phyloP scores from a whole-genome alignment of 2,888 invertebrate species.

The Synanthedon andrenaeformis region DNA sequence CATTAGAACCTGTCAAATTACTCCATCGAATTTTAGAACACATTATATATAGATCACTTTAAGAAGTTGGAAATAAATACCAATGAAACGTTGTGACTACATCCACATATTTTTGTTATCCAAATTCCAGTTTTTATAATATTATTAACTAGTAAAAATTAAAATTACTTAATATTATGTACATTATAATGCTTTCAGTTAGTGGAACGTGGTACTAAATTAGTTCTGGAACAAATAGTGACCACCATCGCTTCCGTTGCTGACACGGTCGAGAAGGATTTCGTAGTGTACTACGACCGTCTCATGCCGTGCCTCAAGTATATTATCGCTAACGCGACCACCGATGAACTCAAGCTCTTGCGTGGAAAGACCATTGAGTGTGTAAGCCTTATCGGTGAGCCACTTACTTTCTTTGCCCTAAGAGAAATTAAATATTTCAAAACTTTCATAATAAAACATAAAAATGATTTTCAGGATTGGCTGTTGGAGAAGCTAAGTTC shows the following conservation, averaged over 20 bases:
- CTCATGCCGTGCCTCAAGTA: conserved; percentile 95
- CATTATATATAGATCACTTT: no score
- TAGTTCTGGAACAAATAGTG: conserved; percentile 98
- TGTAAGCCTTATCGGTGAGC: conserved; percentile 92
- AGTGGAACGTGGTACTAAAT: conserved; percentile 92
- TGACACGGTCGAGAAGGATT: conserved; percentile 97
- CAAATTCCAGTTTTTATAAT: no score
- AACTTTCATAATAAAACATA: no score
- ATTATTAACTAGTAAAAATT: no score
- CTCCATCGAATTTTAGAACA: no score
- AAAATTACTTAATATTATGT: no score
- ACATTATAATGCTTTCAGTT: conserved; percentile 56
- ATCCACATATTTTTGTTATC: no score
- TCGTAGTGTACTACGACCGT: conserved; percentile 93
- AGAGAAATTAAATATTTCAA: no score
- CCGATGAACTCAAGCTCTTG: conserved; percentile 87
- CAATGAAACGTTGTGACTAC: no score
- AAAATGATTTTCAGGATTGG: conserved; percentile 53
- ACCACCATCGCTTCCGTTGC: conserved; percentile 99
- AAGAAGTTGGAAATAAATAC: no score
- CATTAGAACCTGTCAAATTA: no score
- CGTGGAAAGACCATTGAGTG: conserved; percentile 99
- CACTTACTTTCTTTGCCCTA: no score
- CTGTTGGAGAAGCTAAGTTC: conserved; percentile 87
- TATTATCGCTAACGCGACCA: conserved; percentile 94